Percentiles rank a stretch among this genome's conserved stretches.
These are phyloP conservation scores for Ophioninae sp. DNA, from an alignment of 2,888 invertebrate genomes.

Conservation along the genomic window DNA sequence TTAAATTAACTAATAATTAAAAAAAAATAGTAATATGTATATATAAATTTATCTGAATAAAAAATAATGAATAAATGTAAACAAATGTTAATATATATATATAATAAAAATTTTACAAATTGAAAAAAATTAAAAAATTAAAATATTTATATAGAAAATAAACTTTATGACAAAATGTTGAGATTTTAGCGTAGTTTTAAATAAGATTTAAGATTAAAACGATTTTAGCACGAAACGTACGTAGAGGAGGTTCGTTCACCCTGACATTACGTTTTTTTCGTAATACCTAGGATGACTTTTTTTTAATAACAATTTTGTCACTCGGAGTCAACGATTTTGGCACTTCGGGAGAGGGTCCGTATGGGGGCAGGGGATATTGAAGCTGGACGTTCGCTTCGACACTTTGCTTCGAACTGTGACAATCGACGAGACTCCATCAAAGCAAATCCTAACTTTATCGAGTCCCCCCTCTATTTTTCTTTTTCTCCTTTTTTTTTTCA, in stretches of 20 bases:
- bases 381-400: slow-evolving; percentile 63
- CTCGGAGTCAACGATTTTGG: slow-evolving; percentile 1
- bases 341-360: background rate
- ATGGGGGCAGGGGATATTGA: too few species aligned
- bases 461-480: slow-evolving; percentile 62
- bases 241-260: background rate
- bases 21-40: too few species aligned
- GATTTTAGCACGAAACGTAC: background rate
- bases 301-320: too few species aligned
- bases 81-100: too few species aligned
- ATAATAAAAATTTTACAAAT: too few species aligned
- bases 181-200: too few species aligned
- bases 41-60: too few species aligned
- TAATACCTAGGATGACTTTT: background rate
- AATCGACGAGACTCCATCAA: slow-evolving; percentile 62
- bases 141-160: too few species aligned
- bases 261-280: background rate
- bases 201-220: background rate
- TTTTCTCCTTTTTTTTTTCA: background rate
- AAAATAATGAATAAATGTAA: too few species aligned
- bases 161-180: too few species aligned
- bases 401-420: slow-evolving; percentile 68
- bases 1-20: too few species aligned
- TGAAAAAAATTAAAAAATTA: too few species aligned
- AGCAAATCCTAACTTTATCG: slow-evolving; percentile 65